phyloP scores from a whole-genome alignment of 2,113 vertebrate genomes.

The Mesocricetus auratus region DNA sequence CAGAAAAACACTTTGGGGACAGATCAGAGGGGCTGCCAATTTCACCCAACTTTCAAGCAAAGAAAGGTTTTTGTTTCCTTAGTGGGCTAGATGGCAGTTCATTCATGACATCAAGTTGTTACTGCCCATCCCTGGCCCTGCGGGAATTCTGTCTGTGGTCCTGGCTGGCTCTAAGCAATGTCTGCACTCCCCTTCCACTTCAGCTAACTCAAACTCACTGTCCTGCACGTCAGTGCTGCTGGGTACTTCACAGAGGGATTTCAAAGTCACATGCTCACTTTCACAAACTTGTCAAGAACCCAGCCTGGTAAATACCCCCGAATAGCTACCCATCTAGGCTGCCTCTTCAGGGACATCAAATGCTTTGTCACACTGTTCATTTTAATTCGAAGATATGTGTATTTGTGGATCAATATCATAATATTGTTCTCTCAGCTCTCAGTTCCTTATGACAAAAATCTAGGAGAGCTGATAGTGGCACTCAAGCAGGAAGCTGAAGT shows the following conservation, averaged over 20 bases:
- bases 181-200: too few species aligned
- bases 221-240: background rate
- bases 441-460: conserved; percentile 21
- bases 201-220: background rate
- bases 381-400: background rate
- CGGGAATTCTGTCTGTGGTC: background rate
- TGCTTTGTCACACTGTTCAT: background rate
- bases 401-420: background rate
- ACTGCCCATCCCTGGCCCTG: background rate
- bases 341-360: background rate
- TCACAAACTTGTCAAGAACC: background rate
- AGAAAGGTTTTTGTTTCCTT: background rate
- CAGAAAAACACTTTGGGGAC: background rate
- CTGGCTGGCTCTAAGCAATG: background rate
- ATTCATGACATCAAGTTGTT: background rate
- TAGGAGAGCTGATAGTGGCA: background rate
- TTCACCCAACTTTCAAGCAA: background rate
- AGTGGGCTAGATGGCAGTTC: background rate
- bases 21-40: conserved; percentile 39
- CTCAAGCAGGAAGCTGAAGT: background rate
- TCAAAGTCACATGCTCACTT: background rate
- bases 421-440: background rate
- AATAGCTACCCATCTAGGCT: background rate
- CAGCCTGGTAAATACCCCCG: background rate
- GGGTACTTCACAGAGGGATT: background rate